Evolutionary conservation across 2,797 vertebrate genomes (phyloP).

Genomic region (Buphagus erythrorhynchus): DNA sequence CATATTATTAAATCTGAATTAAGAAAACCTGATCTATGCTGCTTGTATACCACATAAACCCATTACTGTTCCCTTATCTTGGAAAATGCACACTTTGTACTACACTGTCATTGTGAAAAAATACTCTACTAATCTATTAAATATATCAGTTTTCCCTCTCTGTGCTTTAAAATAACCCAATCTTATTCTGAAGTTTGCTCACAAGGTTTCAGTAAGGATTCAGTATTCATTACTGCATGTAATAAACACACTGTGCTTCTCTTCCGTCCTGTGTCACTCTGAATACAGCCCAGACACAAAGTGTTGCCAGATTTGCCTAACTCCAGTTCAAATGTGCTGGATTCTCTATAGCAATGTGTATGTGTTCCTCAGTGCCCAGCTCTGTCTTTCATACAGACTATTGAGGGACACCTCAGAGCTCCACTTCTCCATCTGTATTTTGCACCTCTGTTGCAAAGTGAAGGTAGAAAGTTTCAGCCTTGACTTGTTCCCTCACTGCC

Average conservation of each 20-base stretch:
- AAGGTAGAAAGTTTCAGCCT: neutral
- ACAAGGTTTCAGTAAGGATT: neutral
- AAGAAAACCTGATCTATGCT: neutral
- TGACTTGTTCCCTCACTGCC: neutral
- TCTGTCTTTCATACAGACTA: neutral
- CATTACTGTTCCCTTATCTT: neutral
- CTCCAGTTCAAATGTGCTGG: neutral
- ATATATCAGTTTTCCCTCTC: neutral
- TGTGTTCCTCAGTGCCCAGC: rapidly evolving
- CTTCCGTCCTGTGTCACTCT: neutral
- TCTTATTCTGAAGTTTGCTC: neutral
- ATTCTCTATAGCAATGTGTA: neutral
- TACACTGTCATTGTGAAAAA: neutral
- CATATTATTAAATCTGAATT: neutral
- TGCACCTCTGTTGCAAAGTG: neutral
- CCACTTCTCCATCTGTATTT: neutral
- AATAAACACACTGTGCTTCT: neutral
- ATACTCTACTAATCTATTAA: neutral
- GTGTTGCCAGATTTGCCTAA: neutral
- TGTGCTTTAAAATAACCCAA: neutral
- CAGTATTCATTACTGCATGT: neutral
- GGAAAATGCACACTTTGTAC: neutral
- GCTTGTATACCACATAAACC: neutral
- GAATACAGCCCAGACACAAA: neutral
- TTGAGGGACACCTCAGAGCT: neutral